phyloP scores from a whole-genome alignment of 1,140 invertebrate genomes.

The Thereuonema tuberculata region DNA sequence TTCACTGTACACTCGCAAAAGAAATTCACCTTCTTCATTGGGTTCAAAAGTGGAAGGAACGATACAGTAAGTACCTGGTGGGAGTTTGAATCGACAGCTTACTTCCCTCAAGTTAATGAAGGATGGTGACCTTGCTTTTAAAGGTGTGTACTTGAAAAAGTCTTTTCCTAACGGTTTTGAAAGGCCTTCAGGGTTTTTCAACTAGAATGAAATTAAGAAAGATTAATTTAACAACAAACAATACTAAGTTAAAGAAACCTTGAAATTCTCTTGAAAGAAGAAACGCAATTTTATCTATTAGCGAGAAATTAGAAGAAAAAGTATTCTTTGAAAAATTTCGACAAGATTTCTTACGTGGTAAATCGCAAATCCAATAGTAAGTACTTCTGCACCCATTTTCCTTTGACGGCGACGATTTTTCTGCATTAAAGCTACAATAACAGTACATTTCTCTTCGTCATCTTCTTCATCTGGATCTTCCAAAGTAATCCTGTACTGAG shows the following conservation, averaged over 20 bases:
- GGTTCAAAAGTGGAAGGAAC: slow-evolving; percentile 97
- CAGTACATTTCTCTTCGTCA: slow-evolving; percentile 66
- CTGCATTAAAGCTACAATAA: slow-evolving; percentile 69
- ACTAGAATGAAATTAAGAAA: slow-evolving; percentile 27
- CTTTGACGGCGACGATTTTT: slow-evolving; percentile 79
- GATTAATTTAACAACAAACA: too few species aligned
- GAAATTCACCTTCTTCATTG: slow-evolving; percentile 88
- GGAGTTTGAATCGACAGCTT: slow-evolving; percentile 78
- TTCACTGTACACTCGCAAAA: slow-evolving; percentile 91
- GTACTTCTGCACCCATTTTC: slow-evolving; percentile 74
- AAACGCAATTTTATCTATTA: too few species aligned
- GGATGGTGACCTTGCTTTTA: slow-evolving; percentile 74
- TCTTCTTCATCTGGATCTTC: slow-evolving; percentile 69
- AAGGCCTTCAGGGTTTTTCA: slow-evolving; percentile 55
- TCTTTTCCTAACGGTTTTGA: slow-evolving; percentile 69
- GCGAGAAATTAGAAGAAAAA: too few species aligned
- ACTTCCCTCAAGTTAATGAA: slow-evolving; percentile 96
- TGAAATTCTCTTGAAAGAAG: too few species aligned
- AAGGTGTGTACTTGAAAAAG: slow-evolving; percentile 94
- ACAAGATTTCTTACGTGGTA: slow-evolving; percentile 50
- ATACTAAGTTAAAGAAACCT: too few species aligned
- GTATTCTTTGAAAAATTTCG: too few species aligned
- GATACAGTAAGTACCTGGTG: slow-evolving; percentile 88
- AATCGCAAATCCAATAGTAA: slow-evolving; percentile 94
- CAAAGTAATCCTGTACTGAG: slow-evolving; percentile 83